Percentiles rank a stretch among this genome's conserved stretches.
Evolutionary conservation across 2,888 invertebrate species (phyloP).

Genomic region (Bugulina stolonifera): DNA sequence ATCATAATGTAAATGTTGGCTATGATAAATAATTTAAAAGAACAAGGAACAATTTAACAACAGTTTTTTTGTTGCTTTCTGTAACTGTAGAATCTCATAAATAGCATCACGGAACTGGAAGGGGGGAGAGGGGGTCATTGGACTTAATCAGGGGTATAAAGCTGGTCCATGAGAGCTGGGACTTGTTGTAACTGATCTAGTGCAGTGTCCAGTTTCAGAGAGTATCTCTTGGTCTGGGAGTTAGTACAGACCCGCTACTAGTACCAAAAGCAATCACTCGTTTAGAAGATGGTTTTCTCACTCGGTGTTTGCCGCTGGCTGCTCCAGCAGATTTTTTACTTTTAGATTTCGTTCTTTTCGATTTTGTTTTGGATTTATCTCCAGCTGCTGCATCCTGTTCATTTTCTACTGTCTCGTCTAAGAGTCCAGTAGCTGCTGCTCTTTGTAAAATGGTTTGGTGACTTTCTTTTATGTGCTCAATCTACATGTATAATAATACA

Average conservation of each 20-base stretch:
- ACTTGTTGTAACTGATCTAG: too few relatives aligned
- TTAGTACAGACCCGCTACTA: not conserved
- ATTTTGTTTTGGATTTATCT: not conserved
- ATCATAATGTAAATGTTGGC: too few relatives aligned
- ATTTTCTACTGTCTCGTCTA: not conserved
- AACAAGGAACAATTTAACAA: too few relatives aligned
- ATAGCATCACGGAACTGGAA: too few relatives aligned
- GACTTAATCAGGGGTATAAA: too few relatives aligned
- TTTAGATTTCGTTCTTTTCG: not conserved
- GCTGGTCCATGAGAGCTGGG: too few relatives aligned
- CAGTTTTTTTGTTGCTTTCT: too few relatives aligned
- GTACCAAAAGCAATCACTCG: slow-evolving; percentile 17
- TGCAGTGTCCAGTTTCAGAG: too few relatives aligned
- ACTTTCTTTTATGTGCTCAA: slow-evolving; percentile 1
- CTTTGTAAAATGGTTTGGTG: slow-evolving; percentile 23
- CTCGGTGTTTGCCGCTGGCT: not conserved
- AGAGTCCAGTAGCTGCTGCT: slow-evolving; percentile 12
- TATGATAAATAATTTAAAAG: too few relatives aligned
- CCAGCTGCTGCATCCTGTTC: not conserved
- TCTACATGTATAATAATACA: not conserved
- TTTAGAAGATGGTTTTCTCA: not conserved
- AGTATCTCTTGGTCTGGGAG: not conserved
- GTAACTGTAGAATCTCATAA: too few relatives aligned
- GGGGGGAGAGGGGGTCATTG: too few relatives aligned
- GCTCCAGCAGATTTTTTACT: not conserved